These are phyloP conservation scores for Sceloporus tristichus DNA, from an alignment of 2,113 vertebrate species.

Conservation along the genomic window DNA sequence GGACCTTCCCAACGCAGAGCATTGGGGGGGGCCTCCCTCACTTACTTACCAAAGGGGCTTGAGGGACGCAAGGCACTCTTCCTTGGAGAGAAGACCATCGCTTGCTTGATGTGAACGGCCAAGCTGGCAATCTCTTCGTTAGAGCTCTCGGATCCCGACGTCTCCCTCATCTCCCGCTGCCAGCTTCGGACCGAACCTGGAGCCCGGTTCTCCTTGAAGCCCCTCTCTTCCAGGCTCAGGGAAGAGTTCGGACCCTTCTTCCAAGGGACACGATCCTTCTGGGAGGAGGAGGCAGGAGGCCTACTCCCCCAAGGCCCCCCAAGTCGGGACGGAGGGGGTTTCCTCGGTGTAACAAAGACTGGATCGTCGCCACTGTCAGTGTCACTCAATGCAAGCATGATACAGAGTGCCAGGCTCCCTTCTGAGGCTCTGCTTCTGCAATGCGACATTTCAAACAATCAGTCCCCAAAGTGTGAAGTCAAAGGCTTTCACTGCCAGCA, in stretches of 20 bases:
- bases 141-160: not conserved
- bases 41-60: not conserved
- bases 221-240: not conserved
- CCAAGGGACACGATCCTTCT: not conserved
- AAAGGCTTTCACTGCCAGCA: no score
- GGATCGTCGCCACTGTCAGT: not conserved
- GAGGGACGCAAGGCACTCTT: not conserved
- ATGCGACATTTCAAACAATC: not conserved
- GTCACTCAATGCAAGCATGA: not conserved
- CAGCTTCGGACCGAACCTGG: not conserved
- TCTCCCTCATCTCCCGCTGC: accelerated
- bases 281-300: not conserved
- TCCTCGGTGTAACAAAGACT: not conserved
- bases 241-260: not conserved
- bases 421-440: not conserved
- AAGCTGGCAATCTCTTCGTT: conserved; percentile 16
- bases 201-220: no score
- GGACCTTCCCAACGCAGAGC: not conserved
- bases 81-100: not conserved
- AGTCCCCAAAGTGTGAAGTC: not conserved
- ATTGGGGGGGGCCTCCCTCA: no score
- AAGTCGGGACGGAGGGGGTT: not conserved
- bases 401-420: not conserved
- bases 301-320: no score
- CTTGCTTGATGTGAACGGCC: not conserved